A percentile compares a stretch with the other conserved stretches of the same genome.
These are phyloP conservation scores for Phyllotis vaccarum DNA, from an alignment of 2,797 vertebrate genomes.

Conservation along the genomic window DNA sequence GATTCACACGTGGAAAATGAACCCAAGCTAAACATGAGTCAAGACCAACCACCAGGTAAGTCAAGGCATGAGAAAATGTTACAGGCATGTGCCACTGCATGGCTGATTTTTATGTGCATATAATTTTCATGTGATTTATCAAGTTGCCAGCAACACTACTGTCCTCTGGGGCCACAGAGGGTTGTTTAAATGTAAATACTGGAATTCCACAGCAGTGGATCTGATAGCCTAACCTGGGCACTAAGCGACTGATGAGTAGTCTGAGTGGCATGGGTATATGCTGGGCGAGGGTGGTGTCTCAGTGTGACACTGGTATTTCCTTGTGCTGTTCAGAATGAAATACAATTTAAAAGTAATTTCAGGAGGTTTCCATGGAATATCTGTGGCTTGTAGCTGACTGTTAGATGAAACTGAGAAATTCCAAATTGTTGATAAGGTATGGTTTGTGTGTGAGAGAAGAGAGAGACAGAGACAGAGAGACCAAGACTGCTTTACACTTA, in stretches of 20 bases:
- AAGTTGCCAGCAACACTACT: neutral
- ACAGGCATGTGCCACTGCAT: neutral
- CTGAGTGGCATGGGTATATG: neutral
- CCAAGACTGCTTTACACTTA: neutral
- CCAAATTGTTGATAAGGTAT: neutral
- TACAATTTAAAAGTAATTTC: neutral
- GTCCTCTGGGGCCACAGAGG: neutral
- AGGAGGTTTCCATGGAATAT: neutral
- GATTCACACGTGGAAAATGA: constrained; percentile 76
- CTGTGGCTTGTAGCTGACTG: neutral
- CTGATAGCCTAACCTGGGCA: neutral
- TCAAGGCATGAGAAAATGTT: constrained; percentile 39
- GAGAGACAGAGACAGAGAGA: neutral
- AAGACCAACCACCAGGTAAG: constrained; percentile 84
- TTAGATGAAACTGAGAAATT: neutral
- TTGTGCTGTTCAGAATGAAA: neutral
- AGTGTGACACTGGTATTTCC: neutral
- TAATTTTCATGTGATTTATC: neutral
- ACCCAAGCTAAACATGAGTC: constrained; percentile 72
- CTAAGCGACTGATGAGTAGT: neutral
- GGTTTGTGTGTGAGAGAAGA: neutral
- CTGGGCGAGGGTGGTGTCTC: neutral
- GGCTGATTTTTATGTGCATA: neutral
- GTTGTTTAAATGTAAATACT: neutral
- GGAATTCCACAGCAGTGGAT: neutral